Evolutionary conservation across 2,797 vertebrate genomes (phyloP).

Genomic region (Enteromius anoplus): DNA sequence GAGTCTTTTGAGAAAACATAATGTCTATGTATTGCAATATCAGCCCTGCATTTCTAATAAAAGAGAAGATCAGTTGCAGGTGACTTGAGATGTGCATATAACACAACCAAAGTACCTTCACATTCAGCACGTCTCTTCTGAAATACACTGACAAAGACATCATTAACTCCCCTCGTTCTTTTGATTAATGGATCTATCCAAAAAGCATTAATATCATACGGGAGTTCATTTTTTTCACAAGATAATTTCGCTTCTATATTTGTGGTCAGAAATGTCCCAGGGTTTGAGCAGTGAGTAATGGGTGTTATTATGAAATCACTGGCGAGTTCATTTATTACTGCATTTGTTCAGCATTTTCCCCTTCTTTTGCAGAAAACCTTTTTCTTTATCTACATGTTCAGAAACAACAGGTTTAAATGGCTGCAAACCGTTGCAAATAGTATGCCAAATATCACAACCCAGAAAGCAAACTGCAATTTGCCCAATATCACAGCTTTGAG

Average conservation of each 20-base stretch:
- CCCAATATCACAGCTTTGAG: background rate
- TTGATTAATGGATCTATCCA: slow-evolving; percentile 44
- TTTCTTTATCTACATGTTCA: background rate
- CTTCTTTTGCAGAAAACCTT: slow-evolving; percentile 5
- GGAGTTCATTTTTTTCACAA: slow-evolving; percentile 34
- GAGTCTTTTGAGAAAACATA: background rate
- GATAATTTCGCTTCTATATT: slow-evolving; percentile 52
- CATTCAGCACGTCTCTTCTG: slow-evolving; percentile 21
- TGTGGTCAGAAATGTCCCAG: slow-evolving; percentile 47
- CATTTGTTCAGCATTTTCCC: background rate
- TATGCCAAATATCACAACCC: slow-evolving; percentile 1
- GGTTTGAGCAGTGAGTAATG: slow-evolving; percentile 50
- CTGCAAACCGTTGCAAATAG: background rate
- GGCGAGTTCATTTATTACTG: slow-evolving; percentile 48
- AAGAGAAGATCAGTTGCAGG: background rate
- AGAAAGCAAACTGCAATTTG: background rate
- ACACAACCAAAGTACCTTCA: slow-evolving; percentile 16
- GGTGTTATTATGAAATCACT: slow-evolving; percentile 50
- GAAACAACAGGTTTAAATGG: background rate
- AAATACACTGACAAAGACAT: slow-evolving; percentile 41
- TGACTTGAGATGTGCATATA: background rate
- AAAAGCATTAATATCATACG: slow-evolving; percentile 48
- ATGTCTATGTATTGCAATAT: background rate
- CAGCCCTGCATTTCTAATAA: background rate
- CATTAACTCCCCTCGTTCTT: slow-evolving; percentile 32